phyloP scores from a whole-genome alignment of 2,888 invertebrate species.

The Drosophila prolongata region DNA sequence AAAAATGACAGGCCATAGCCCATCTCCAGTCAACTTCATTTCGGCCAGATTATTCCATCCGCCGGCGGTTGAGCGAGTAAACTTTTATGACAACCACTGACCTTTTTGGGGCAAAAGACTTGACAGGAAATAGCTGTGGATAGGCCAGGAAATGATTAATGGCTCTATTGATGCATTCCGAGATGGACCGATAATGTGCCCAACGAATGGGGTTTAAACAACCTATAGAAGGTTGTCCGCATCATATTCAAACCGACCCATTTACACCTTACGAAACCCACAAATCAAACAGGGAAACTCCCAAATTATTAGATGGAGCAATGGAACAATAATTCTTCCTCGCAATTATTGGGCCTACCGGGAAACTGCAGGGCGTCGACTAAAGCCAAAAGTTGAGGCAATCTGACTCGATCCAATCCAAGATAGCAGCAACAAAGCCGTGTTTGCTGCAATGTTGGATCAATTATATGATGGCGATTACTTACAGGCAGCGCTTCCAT shows the following conservation, averaged over 20 bases:
- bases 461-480: constrained; percentile 63
- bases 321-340: constrained; percentile 60
- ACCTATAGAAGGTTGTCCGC: constrained; percentile 23
- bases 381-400: constrained; percentile 68
- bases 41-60: constrained; percentile 27
- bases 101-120: constrained; percentile 43
- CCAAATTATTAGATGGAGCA: constrained; percentile 63
- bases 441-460: constrained; percentile 66
- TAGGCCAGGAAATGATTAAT: constrained; percentile 69
- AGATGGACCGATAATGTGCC: constrained; percentile 18
- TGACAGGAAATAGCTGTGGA: constrained; percentile 52
- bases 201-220: constrained; percentile 26
- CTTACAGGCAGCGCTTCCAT: constrained; percentile 45
- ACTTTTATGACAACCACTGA: constrained; percentile 60
- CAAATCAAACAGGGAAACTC: constrained; percentile 43
- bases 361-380: constrained; percentile 51
- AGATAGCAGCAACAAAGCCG: constrained; percentile 27
- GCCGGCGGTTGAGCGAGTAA: constrained; percentile 44
- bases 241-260: constrained; percentile 2
- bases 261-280: constrained; percentile 40
- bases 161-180: constrained; percentile 46
- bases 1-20: constrained; percentile 29
- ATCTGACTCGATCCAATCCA: constrained; percentile 41
- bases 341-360: constrained; percentile 46
- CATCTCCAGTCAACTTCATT: constrained; percentile 32